Evolutionary conservation across 2,797 vertebrate species (phyloP).

Genomic region (Antrozous pallidus): DNA sequence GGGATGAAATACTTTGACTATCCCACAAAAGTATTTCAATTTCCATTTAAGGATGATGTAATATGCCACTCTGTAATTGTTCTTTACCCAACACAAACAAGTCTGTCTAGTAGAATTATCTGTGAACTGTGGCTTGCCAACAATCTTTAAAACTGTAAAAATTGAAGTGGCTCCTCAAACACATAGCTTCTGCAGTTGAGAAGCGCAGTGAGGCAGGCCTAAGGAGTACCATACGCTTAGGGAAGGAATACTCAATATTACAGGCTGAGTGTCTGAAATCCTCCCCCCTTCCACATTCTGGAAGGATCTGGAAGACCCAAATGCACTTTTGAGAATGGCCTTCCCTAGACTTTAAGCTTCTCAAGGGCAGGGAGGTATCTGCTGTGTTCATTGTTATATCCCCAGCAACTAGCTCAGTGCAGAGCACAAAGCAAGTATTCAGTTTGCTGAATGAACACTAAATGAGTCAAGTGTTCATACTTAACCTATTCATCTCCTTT

Average conservation of each 20-base stretch:
- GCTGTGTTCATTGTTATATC: neutral
- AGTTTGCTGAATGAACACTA: neutral
- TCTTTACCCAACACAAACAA: neutral
- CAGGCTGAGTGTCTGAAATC: too few species aligned
- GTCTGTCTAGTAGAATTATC: neutral
- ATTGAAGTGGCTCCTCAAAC: neutral
- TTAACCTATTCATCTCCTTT: neutral
- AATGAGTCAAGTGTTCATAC: neutral
- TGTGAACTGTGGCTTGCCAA: neutral
- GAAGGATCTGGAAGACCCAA: neutral
- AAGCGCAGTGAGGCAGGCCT: neutral
- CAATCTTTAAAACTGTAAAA: neutral
- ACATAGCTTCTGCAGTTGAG: neutral
- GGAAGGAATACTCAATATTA: neutral
- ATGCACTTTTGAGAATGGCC: neutral
- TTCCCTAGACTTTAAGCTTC: neutral
- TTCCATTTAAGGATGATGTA: neutral
- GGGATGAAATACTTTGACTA: neutral
- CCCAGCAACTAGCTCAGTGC: neutral
- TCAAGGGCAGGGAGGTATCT: neutral
- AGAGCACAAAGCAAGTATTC: neutral
- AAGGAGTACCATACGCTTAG: neutral
- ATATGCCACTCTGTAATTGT: neutral
- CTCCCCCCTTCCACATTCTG: too few species aligned
- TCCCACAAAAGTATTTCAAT: neutral